Percentiles rank a stretch among this genome's conserved stretches.
phyloP scores from a whole-genome alignment of 2,797 vertebrate species.

The Triplophysa yarkandensis region DNA sequence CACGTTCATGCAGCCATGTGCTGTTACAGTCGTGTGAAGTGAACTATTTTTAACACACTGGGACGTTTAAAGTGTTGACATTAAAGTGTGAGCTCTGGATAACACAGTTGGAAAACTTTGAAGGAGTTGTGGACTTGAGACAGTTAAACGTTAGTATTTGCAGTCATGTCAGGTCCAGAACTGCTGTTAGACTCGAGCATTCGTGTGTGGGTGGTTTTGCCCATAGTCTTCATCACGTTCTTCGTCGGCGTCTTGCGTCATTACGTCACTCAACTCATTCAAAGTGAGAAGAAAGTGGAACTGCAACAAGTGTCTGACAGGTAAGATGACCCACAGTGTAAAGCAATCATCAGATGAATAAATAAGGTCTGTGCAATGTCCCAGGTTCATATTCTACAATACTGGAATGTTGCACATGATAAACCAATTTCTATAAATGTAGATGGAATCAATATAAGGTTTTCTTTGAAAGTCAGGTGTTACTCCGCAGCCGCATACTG shows the following conservation, averaged over 20 bases:
- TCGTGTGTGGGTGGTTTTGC: slow-evolving; percentile 82
- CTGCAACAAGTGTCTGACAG: slow-evolving; percentile 82
- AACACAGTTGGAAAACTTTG: too few relatives aligned
- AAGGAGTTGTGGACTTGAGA: not conserved
- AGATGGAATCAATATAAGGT: not conserved
- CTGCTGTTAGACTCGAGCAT: slow-evolving; percentile 83
- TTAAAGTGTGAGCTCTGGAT: too few relatives aligned
- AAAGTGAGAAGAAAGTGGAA: slow-evolving; percentile 78
- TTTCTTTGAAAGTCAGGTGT: slow-evolving; percentile 66
- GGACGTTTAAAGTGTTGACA: not conserved
- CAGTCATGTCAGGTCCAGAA: slow-evolving; percentile 76
- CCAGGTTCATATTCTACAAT: not conserved
- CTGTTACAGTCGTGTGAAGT: not conserved
- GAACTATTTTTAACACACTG: slow-evolving; percentile 2
- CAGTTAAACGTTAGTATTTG: not conserved
- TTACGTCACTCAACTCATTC: slow-evolving; percentile 79
- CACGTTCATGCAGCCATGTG: slow-evolving; percentile 5
- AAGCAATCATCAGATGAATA: too few relatives aligned
- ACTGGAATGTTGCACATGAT: too few relatives aligned
- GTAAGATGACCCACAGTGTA: slow-evolving; percentile 56
- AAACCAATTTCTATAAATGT: not conserved
- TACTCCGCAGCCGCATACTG: slow-evolving; percentile 71
- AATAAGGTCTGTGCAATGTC: not conserved
- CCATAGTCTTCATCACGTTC: slow-evolving; percentile 85
- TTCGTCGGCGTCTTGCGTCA: slow-evolving; percentile 80